Percentiles rank a stretch among this genome's conserved stretches.
phyloP scores from a whole-genome alignment of 1,140 invertebrate species.

The Holotrichia oblita region DNA sequence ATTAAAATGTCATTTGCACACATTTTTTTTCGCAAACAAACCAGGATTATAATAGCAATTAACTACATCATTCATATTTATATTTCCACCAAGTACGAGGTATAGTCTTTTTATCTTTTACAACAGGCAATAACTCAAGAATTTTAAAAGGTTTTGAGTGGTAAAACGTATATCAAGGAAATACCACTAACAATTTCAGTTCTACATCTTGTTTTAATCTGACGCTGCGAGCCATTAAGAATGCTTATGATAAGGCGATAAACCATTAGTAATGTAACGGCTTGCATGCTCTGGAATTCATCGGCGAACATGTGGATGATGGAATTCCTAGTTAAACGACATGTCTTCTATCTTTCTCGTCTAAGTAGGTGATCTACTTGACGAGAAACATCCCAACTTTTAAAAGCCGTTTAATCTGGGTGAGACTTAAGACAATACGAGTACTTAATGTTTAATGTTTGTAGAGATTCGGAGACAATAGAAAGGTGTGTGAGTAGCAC shows the following conservation, averaged over 20 bases:
- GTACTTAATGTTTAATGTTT: background rate
- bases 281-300: background rate
- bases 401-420: background rate
- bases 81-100: background rate
- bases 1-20: no score
- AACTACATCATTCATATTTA: background rate
- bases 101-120: background rate
- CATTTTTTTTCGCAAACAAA: no score
- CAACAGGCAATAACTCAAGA: slow-evolving; percentile 13
- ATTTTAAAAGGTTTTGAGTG: slow-evolving; percentile 10
- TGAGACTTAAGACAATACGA: background rate
- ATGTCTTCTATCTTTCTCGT: background rate
- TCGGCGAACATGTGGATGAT: slow-evolving; percentile 6
- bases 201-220: slow-evolving; percentile 12
- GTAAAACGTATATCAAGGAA: background rate
- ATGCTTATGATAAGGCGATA: slow-evolving; percentile 7
- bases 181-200: background rate
- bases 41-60: no score
- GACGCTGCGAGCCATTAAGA: background rate
- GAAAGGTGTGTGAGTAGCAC: background rate
- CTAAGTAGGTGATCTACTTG: slow-evolving; percentile 1
- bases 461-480: background rate
- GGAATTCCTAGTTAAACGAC: background rate
- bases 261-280: slow-evolving; percentile 22
- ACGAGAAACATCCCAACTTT: background rate